Percentiles rank a stretch among this genome's conserved stretches.
These are phyloP conservation scores for Apotomis turbidana DNA, from an alignment of 2,888 invertebrate genomes.

Conservation along the genomic window DNA sequence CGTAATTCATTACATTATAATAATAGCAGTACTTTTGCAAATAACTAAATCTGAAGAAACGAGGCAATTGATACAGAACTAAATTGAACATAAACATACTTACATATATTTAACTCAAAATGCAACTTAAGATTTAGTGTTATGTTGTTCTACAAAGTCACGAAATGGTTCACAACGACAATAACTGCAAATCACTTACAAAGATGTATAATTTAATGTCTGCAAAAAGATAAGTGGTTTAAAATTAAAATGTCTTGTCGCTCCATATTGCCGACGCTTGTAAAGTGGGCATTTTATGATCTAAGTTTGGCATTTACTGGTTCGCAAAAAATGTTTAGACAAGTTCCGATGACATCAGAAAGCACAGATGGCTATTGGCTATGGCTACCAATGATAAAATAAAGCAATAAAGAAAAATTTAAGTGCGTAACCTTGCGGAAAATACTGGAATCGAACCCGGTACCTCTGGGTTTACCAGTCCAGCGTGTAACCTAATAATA, in stretches of 20 bases:
- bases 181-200: conserved; percentile 7
- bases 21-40: too few relatives aligned
- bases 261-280: conserved; percentile 25
- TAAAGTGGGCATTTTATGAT: conserved; percentile 18
- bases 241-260: conserved; percentile 21
- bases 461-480: too few relatives aligned
- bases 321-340: conserved; percentile 17
- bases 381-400: conserved; percentile 5
- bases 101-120: neutral
- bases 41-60: too few relatives aligned
- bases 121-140: neutral
- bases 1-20: too few relatives aligned
- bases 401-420: too few relatives aligned
- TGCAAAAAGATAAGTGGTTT: conserved; percentile 12
- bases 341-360: conserved; percentile 32
- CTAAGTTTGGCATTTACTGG: conserved; percentile 23
- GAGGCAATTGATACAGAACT: too few relatives aligned
- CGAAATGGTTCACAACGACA: neutral
- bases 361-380: conserved; percentile 18
- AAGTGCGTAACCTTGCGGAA: too few relatives aligned
- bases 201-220: conserved; percentile 11
- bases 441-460: too few relatives aligned
- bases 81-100: too few relatives aligned
- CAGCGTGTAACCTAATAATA: too few relatives aligned
- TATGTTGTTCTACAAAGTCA: neutral